phyloP scores from a whole-genome alignment of 1,140 invertebrate genomes.

The Zaprionus capensis region DNA sequence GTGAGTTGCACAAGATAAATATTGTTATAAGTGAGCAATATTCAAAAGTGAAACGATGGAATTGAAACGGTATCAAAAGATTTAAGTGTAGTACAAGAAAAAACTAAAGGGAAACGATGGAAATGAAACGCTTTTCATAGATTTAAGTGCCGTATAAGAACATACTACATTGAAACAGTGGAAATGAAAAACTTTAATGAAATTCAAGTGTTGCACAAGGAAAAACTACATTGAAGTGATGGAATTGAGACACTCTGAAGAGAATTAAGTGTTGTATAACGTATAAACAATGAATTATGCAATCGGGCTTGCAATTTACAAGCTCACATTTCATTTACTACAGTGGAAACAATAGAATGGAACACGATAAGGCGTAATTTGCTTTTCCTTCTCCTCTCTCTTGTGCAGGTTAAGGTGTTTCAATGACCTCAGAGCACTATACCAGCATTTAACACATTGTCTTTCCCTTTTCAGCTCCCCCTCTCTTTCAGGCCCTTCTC shows the following conservation, averaged over 20 bases:
- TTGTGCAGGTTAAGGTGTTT: background rate
- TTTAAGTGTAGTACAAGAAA: no score
- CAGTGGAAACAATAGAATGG: constrained; percentile 2
- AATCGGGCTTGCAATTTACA: no score
- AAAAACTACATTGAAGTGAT: background rate
- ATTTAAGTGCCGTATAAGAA: background rate
- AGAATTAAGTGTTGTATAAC: background rate
- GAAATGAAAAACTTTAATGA: constrained; percentile 1
- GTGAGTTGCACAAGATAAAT: no score
- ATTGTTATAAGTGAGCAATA: no score
- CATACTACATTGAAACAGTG: background rate
- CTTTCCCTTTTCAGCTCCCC: background rate
- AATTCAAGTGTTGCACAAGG: background rate
- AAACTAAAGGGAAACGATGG: background rate
- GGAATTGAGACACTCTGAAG: background rate
- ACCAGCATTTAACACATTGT: background rate
- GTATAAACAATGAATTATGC: no score
- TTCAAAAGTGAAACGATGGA: background rate
- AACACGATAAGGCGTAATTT: background rate
- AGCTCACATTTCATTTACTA: no score
- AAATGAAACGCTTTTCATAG: background rate
- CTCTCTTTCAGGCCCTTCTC: no score
- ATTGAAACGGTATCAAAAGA: no score
- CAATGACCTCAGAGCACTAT: constrained; percentile 7
- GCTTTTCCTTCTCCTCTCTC: background rate